These are phyloP conservation scores for Epicampocera succincta DNA, from an alignment of 2,888 invertebrate genomes.

Conservation along the genomic window DNA sequence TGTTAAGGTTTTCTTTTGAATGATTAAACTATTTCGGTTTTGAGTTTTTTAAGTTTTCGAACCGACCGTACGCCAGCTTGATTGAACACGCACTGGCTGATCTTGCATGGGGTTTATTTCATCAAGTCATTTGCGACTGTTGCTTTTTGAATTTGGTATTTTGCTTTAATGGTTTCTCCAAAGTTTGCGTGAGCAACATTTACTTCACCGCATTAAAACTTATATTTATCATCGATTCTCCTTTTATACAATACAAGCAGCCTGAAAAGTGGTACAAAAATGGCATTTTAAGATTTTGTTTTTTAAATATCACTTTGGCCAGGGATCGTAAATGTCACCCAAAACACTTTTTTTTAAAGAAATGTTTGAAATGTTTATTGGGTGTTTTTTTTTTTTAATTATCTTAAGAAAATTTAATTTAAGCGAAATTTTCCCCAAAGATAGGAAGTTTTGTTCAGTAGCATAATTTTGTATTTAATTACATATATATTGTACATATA, in stretches of 20 bases:
- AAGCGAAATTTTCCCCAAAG: too few species aligned
- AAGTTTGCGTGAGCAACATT: slow-evolving; percentile 41
- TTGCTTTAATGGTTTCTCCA: slow-evolving; percentile 4
- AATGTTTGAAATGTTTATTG: too few species aligned
- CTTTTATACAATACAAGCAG: slow-evolving; percentile 25
- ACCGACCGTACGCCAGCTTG: slow-evolving; percentile 60
- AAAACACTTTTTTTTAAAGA: too few species aligned
- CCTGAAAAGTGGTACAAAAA: slow-evolving; percentile 1
- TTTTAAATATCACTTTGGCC: slow-evolving; percentile 4
- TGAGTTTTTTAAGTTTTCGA: slow-evolving; percentile 43
- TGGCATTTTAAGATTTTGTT: slow-evolving; percentile 13
- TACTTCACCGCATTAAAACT: slow-evolving; percentile 29
- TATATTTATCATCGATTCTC: slow-evolving; percentile 11
- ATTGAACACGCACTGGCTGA: slow-evolving; percentile 63
- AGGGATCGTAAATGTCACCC: neutral
- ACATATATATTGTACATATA: too few species aligned
- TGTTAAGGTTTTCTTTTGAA: neutral
- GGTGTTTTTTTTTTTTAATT: too few species aligned
- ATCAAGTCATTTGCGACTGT: slow-evolving; percentile 16
- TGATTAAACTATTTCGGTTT: neutral
- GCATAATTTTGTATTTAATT: too few species aligned
- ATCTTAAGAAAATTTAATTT: too few species aligned
- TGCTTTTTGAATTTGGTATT: slow-evolving; percentile 44
- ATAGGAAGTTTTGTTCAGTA: too few species aligned
- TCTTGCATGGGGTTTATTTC: slow-evolving; percentile 37